These are phyloP conservation scores for Hanleya hanleyi DNA, from an alignment of 2,888 invertebrate species.

Conservation along the genomic window DNA sequence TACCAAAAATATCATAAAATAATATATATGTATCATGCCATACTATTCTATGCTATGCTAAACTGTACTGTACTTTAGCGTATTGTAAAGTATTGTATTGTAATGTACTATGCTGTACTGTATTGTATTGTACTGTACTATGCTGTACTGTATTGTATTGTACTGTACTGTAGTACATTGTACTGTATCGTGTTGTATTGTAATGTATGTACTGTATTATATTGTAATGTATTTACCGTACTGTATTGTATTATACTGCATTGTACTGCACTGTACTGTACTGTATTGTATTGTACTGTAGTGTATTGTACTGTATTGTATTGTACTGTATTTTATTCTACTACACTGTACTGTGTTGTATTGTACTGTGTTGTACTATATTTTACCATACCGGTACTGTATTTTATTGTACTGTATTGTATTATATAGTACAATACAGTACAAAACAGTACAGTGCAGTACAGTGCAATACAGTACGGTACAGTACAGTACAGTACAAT, in stretches of 20 bases:
- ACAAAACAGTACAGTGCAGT: slow-evolving; percentile 27
- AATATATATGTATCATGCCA: too few relatives aligned
- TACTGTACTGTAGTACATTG: slow-evolving; percentile 30
- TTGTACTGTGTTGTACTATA: slow-evolving; percentile 13
- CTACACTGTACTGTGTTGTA: not conserved
- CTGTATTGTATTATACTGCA: slow-evolving; percentile 32
- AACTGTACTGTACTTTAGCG: slow-evolving; percentile 26
- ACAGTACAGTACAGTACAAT: slow-evolving; percentile 12
- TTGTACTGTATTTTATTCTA: not conserved
- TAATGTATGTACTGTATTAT: too few relatives aligned
- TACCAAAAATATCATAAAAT: too few relatives aligned
- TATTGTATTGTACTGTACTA: slow-evolving; percentile 31
- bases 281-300: slow-evolving; percentile 26
- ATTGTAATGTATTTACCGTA: too few relatives aligned
- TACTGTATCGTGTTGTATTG: slow-evolving; percentile 31
- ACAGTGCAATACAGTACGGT: slow-evolving; percentile 25
- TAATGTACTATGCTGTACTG: slow-evolving; percentile 20
- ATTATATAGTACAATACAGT: slow-evolving; percentile 20
- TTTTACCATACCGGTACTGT: slow-evolving; percentile 10
- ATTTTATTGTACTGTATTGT: slow-evolving; percentile 25
- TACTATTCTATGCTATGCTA: too few relatives aligned
- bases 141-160: slow-evolving; percentile 23
- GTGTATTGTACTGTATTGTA: slow-evolving; percentile 31
- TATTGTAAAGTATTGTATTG: slow-evolving; percentile 30
- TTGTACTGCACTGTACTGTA: slow-evolving; percentile 29